Percentiles rank a stretch among this genome's conserved stretches.
These are phyloP conservation scores for Drosophila glabriapex DNA, from an alignment of 2,888 invertebrate genomes.

Conservation along the genomic window DNA sequence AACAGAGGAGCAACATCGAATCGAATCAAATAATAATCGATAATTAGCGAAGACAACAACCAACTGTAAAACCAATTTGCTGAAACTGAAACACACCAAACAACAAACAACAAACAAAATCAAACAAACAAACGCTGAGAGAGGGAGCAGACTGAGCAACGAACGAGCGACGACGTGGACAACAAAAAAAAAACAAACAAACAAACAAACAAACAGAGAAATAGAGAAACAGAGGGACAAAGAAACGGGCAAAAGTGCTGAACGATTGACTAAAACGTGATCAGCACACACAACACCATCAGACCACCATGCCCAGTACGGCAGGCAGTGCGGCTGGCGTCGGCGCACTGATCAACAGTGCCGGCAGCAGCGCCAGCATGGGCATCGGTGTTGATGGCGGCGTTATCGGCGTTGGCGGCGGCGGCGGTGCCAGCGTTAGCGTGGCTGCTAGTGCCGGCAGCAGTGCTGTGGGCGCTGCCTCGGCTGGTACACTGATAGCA, in stretches of 20 bases:
- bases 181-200: neutral
- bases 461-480: constrained; percentile 55
- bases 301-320: constrained; percentile 74
- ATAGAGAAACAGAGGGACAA: neutral
- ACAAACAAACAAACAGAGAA: neutral
- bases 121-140: constrained; percentile 24
- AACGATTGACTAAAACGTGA: constrained; percentile 1
- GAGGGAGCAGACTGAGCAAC: constrained; percentile 53
- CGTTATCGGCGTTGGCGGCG: constrained; percentile 32
- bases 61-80: constrained; percentile 15
- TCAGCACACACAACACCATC: neutral
- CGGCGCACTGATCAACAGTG: constrained; percentile 70
- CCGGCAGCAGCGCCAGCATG: constrained; percentile 70
- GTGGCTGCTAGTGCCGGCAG: constrained; percentile 48
- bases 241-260: neutral
- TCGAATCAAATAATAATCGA: constrained; percentile 13
- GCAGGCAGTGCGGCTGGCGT: constrained; percentile 74
- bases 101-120: constrained; percentile 4
- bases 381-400: constrained; percentile 57
- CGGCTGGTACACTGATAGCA: constrained; percentile 72
- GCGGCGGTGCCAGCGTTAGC: constrained; percentile 51
- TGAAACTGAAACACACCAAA: constrained; percentile 16
- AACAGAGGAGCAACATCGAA: constrained; percentile 35
- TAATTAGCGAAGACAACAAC: constrained; percentile 16
- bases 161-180: neutral